Evolutionary conservation across 2,113 vertebrate genomes (phyloP).

Genomic region (Eretmochelys imbricata): DNA sequence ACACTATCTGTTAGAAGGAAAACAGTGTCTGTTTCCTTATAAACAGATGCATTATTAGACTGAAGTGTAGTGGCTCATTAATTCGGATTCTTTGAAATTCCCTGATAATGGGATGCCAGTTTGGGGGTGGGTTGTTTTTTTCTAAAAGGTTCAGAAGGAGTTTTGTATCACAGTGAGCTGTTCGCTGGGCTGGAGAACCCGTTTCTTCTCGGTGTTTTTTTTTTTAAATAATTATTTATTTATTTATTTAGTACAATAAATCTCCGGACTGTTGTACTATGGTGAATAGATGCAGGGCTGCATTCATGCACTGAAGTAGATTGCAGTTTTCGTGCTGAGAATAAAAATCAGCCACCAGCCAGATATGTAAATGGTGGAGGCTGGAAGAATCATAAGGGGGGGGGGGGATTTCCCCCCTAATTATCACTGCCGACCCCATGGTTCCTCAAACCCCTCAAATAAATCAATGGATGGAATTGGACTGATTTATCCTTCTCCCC

Average conservation of each 20-base stretch:
- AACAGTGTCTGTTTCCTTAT: background rate
- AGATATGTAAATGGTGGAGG: constrained; percentile 59
- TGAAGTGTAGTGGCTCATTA: background rate
- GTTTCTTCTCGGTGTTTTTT: constrained; percentile 33
- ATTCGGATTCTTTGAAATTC: background rate
- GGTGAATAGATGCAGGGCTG: constrained; percentile 64
- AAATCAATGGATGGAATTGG: background rate
- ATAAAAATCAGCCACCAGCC: constrained; percentile 67
- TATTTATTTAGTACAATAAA: constrained; percentile 48
- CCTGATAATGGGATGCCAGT: background rate
- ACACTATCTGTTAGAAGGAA: background rate
- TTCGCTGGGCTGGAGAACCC: background rate
- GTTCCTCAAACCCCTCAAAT: background rate
- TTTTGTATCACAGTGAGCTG: constrained; percentile 10
- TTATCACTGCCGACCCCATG: background rate
- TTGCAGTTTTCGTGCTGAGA: constrained; percentile 78
- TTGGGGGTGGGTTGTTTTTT: background rate
- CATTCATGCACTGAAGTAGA: constrained; percentile 75
- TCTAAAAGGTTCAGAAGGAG: constrained; percentile 14
- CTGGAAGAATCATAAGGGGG: background rate
- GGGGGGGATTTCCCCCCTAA: background rate
- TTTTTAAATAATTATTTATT: background rate
- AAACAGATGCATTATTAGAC: background rate
- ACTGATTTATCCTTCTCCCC: background rate
- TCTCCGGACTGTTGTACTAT: constrained; percentile 49